phyloP scores from a whole-genome alignment of 2,113 vertebrate species.

The Barnardius zonarius region DNA sequence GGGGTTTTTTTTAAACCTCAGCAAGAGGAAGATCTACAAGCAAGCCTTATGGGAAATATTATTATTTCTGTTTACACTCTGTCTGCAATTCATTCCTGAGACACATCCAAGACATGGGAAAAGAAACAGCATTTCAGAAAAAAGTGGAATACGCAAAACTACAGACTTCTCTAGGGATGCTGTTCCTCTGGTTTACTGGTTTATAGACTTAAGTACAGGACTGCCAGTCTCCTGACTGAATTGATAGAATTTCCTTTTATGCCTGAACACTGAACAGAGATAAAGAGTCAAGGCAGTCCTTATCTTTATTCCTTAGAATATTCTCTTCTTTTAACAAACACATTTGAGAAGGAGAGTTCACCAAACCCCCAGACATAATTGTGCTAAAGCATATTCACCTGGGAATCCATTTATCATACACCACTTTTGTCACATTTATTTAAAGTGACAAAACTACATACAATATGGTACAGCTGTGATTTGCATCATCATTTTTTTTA shows the following conservation, averaged over 20 bases:
- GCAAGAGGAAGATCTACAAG: neutral
- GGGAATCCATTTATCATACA: neutral
- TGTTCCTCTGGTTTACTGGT: neutral
- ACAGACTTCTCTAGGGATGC: neutral
- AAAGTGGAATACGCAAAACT: neutral
- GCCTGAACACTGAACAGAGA: neutral
- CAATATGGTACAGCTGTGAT: neutral
- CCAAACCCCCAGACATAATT: neutral
- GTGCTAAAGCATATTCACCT: neutral
- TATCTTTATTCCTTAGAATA: conserved; percentile 2
- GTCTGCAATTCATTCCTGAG: neutral
- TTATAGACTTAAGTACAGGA: neutral
- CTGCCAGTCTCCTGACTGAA: neutral
- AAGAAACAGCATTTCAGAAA: neutral
- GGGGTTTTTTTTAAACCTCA: neutral
- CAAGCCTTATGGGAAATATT: neutral
- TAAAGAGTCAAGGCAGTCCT: neutral
- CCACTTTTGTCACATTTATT: neutral
- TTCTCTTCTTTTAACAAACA: neutral
- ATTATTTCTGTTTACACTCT: neutral
- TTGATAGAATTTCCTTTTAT: neutral
- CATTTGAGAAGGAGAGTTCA: neutral
- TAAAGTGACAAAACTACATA: neutral
- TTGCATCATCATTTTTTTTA: neutral
- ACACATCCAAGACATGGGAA: neutral